Conservation (phyloP, 2,113 vertebrate species). For the Sterrhoptilus dennistouni region DNA sequence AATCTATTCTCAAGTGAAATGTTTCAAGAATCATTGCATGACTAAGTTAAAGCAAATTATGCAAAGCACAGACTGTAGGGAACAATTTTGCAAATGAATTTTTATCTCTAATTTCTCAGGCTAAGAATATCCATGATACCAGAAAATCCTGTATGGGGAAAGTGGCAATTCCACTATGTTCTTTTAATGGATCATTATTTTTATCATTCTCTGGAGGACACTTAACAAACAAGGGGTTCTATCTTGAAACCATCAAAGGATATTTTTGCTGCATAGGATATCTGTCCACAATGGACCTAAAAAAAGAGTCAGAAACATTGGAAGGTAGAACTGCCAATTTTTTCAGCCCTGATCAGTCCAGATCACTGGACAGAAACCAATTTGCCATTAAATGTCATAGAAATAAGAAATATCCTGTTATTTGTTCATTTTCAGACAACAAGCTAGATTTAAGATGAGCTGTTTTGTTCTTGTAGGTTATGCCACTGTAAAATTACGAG, state of each 20-base stretch:
- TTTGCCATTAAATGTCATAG: not conserved
- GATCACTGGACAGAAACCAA: not conserved
- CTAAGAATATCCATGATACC: not conserved
- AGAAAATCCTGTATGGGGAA: not conserved
- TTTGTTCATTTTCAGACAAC: not conserved
- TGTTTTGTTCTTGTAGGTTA: not conserved
- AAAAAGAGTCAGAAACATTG: not conserved
- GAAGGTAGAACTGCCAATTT: not conserved
- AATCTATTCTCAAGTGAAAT: not conserved
- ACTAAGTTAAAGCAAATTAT: slow-evolving; percentile 19
- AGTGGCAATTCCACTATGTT: not conserved
- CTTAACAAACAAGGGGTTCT: not conserved
- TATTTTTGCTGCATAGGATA: not conserved
- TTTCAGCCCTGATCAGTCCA: not conserved
- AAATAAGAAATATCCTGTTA: not conserved
- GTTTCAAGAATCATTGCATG: not conserved
- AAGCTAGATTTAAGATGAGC: not conserved
- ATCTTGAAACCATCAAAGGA: not conserved
- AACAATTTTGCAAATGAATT: slow-evolving; percentile 14
- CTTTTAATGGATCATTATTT: not conserved
- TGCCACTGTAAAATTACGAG: not conserved
- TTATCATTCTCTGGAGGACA: not conserved
- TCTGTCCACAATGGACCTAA: not conserved
- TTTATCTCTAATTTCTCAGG: not conserved
- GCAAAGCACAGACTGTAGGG: not conserved